Evolutionary conservation across 2,113 vertebrate genomes (phyloP).

Genomic region (Pavo muticus): DNA sequence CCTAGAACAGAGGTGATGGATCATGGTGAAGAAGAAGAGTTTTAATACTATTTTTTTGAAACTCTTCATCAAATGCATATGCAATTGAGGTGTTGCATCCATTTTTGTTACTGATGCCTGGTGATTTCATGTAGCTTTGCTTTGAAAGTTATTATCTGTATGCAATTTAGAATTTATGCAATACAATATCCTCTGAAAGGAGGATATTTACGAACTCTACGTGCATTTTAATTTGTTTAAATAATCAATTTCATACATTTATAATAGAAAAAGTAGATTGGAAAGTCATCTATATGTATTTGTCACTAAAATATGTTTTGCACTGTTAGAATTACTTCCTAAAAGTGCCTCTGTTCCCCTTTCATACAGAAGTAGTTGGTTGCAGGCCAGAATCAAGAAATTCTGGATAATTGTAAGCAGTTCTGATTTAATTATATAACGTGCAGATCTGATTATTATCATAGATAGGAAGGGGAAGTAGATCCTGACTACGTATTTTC

Average conservation of each 20-base stretch:
- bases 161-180: background rate
- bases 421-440: background rate
- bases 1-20: background rate
- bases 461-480: background rate
- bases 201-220: background rate
- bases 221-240: background rate
- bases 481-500: background rate
- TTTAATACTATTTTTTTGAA: background rate
- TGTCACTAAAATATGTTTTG: background rate
- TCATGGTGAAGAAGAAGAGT: background rate
- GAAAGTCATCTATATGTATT: background rate
- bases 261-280: background rate
- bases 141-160: background rate
- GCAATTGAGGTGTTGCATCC: background rate
- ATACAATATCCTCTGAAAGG: background rate
- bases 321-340: background rate
- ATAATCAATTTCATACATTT: background rate
- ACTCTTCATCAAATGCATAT: background rate
- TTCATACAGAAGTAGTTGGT: background rate
- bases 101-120: background rate
- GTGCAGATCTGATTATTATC: background rate
- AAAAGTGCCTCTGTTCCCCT: background rate
- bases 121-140: background rate
- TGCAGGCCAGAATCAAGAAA: background rate
- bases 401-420: background rate